Percentiles rank a stretch among this genome's conserved stretches.
Conservation (phyloP, 2,797 vertebrate species). For the Bradypus variegatus region DNA sequence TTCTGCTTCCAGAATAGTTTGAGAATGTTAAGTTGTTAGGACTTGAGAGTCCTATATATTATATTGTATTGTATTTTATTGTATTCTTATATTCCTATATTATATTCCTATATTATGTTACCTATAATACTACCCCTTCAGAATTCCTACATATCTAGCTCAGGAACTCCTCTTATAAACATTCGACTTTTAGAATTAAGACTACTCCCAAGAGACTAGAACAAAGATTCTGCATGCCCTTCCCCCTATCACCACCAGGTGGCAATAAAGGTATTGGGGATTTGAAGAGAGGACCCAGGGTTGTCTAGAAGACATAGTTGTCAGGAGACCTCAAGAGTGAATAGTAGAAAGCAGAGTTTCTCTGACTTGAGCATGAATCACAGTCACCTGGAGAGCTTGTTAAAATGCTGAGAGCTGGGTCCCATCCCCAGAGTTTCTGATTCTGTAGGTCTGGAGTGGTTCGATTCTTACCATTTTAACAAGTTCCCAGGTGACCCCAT, state of each 20-base stretch:
- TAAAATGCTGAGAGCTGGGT: neutral
- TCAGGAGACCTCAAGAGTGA: fast-evolving
- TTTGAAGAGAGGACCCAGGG: neutral
- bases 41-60: neutral
- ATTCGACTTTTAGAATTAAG: neutral
- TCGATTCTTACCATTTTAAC: neutral
- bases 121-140: neutral
- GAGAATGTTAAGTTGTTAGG: neutral
- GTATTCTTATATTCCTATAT: too few species aligned
- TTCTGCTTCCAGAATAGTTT: neutral
- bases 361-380: neutral
- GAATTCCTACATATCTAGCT: neutral
- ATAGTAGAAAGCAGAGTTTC: too few species aligned
- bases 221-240: neutral
- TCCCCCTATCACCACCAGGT: neutral
- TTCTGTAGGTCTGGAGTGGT: neutral
- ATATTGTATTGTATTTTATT: too few species aligned
- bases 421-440: neutral
- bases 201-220: neutral
- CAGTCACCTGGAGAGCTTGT: neutral
- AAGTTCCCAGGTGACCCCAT: too few species aligned
- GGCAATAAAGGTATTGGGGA: neutral
- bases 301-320: too few species aligned
- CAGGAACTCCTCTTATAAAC: neutral
- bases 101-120: neutral